Conservation (phyloP, 2,797 vertebrate species). For the Enteromius mattozi region DNA sequence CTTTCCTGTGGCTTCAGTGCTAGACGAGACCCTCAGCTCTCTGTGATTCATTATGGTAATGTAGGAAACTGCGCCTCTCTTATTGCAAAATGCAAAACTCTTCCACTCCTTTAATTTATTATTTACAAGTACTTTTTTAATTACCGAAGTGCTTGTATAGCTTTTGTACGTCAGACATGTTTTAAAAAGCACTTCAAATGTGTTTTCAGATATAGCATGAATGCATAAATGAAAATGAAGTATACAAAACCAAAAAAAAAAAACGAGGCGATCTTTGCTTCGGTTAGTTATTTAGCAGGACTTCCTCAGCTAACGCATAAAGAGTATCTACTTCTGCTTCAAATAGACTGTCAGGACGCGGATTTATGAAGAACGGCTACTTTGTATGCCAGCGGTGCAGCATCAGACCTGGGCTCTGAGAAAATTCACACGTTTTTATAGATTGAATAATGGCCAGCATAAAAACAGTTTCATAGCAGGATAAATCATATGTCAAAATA, state of each 20-base stretch:
- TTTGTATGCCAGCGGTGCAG: constrained; percentile 61
- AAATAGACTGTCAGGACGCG: constrained; percentile 53
- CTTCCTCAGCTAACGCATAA: constrained; percentile 12
- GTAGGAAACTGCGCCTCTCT: constrained; percentile 86
- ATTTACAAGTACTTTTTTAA: constrained; percentile 89
- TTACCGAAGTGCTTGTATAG: constrained; percentile 86
- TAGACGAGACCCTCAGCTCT: constrained; percentile 80
- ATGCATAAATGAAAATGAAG: not conserved
- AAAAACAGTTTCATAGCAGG: constrained; percentile 80
- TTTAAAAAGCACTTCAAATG: constrained; percentile 88
- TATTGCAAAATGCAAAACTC: constrained; percentile 83
- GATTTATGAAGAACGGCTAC: constrained; percentile 64
- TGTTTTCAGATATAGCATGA: constrained; percentile 75
- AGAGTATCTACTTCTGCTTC: constrained; percentile 45
- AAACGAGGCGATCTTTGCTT: not conserved
- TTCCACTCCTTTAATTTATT: constrained; percentile 93
- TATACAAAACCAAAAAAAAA: not conserved
- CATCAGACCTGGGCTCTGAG: constrained; percentile 45
- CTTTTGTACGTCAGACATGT: constrained; percentile 91
- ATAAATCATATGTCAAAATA: constrained; percentile 78
- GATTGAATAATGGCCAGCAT: constrained; percentile 76
- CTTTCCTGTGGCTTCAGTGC: constrained; percentile 72
- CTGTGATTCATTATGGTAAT: constrained; percentile 89
- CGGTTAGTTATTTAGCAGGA: constrained; percentile 20
- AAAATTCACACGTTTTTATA: constrained; percentile 64